phyloP scores from a whole-genome alignment of 2,888 invertebrate species.

The Xanthostigma xanthostigma region DNA sequence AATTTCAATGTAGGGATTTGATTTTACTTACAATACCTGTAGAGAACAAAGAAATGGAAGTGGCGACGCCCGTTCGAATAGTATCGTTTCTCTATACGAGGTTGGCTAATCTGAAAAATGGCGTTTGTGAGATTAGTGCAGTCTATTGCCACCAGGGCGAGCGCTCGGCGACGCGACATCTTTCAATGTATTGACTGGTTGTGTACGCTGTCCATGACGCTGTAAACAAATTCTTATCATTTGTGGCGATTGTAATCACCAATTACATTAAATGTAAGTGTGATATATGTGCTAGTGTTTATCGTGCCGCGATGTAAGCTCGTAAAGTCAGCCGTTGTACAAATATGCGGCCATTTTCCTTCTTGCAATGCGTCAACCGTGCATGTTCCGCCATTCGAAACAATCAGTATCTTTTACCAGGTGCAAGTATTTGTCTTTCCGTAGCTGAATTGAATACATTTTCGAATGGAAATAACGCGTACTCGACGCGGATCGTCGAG shows the following conservation, averaged over 20 bases:
- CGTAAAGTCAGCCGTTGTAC: slow-evolving; percentile 20
- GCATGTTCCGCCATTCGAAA: slow-evolving; percentile 60
- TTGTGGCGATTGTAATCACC: slow-evolving; percentile 34
- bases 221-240: slow-evolving; percentile 46
- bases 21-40: too few species aligned
- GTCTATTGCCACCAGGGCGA: slow-evolving; percentile 39
- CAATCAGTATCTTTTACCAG: slow-evolving; percentile 49
- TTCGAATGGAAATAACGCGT: slow-evolving; percentile 32
- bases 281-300: slow-evolving; percentile 34
- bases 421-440: slow-evolving; percentile 42
- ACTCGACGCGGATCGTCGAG: slow-evolving; percentile 23
- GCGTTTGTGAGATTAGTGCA: slow-evolving; percentile 13
- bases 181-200: slow-evolving; percentile 58
- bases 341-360: slow-evolving; percentile 49
- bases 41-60: too few species aligned
- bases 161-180: slow-evolving; percentile 51
- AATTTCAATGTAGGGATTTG: too few species aligned
- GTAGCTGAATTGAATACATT: slow-evolving; percentile 35
- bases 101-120: too few species aligned
- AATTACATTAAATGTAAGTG: slow-evolving; percentile 33
- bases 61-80: not conserved
- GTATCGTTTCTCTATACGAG: not conserved
- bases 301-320: slow-evolving; percentile 14
- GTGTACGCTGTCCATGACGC: slow-evolving; percentile 45
- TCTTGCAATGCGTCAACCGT: slow-evolving; percentile 58